These are phyloP conservation scores for Atlantisia rogersi DNA, from an alignment of 2,113 vertebrate species.

Conservation along the genomic window DNA sequence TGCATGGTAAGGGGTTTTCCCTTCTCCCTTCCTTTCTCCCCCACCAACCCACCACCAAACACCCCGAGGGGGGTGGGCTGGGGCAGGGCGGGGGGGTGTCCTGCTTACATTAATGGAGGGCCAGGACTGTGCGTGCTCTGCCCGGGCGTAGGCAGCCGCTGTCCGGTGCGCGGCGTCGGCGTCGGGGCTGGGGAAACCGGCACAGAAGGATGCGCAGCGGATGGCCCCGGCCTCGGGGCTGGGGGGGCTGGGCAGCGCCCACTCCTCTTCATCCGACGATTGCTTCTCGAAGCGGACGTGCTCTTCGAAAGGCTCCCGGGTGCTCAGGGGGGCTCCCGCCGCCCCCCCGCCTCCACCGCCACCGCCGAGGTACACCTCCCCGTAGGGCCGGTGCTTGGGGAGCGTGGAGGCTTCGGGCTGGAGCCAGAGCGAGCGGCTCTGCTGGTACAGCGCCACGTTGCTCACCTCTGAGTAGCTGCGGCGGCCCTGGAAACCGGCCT, in stretches of 20 bases:
- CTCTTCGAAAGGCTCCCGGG: constrained; percentile 89
- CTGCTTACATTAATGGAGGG: constrained; percentile 94
- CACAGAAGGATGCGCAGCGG: constrained; percentile 92
- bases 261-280: constrained; percentile 95
- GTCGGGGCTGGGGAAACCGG: constrained; percentile 87
- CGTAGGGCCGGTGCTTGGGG: constrained; percentile 90
- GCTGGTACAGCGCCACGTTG: constrained; percentile 88
- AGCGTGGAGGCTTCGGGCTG: constrained; percentile 89
- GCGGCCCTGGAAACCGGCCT: constrained; percentile 93
- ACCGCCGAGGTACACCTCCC: constrained; percentile 75
- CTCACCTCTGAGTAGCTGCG: constrained; percentile 95
- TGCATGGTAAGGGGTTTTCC: too few species aligned
- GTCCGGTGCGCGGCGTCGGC: constrained; percentile 75
- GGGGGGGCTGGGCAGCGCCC: constrained; percentile 88
- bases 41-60: background rate
- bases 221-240: constrained; percentile 81
- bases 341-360: constrained; percentile 46
- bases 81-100: background rate
- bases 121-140: constrained; percentile 97
- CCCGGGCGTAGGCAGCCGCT: constrained; percentile 81
- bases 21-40: background rate
- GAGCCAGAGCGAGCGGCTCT: constrained; percentile 84
- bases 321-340: constrained; percentile 78
- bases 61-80: background rate
- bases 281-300: constrained; percentile 90